phyloP scores from a whole-genome alignment of 92 coral and sea anemone genomes.

The Phenganax stokvisi region DNA sequence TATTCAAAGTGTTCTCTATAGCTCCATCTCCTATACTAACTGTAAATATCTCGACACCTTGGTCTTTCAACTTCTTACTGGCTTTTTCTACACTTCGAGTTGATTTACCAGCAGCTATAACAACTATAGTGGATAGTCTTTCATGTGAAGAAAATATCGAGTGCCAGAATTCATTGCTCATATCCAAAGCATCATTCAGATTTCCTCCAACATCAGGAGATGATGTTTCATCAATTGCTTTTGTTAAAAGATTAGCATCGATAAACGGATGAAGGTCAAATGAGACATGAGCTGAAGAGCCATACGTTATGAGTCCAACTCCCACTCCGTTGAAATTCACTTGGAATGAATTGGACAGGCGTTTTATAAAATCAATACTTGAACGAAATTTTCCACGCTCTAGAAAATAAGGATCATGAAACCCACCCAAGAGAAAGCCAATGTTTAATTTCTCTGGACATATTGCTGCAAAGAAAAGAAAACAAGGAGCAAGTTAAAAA shows the following conservation, averaged over 20 bases:
- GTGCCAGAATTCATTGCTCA: slow-evolving; percentile 21
- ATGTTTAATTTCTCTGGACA: slow-evolving; percentile 26
- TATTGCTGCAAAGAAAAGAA: background rate
- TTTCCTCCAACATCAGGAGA: slow-evolving; percentile 34
- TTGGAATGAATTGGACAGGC: slow-evolving; percentile 9
- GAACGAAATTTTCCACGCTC: slow-evolving; percentile 26
- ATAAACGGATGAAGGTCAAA: slow-evolving; percentile 22
- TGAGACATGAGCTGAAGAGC: slow-evolving; percentile 39
- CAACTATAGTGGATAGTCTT: slow-evolving; percentile 27
- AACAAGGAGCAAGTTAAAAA: background rate
- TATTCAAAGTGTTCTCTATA: slow-evolving; percentile 8
- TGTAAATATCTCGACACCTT: slow-evolving; percentile 33
- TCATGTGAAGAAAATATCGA: background rate
- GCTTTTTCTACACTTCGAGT: slow-evolving; percentile 11
- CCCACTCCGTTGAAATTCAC: background rate
- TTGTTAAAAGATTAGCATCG: slow-evolving; percentile 20
- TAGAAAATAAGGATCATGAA: slow-evolving; percentile 42
- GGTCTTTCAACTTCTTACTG: slow-evolving; percentile 6
- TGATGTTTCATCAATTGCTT: slow-evolving; percentile 32
- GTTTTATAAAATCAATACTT: slow-evolving; percentile 10
- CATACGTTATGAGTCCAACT: slow-evolving; percentile 36
- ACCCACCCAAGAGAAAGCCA: slow-evolving; percentile 38
- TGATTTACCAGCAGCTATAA: slow-evolving; percentile 32
- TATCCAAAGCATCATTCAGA: slow-evolving; percentile 15
- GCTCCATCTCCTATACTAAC: slow-evolving; percentile 22